These are phyloP conservation scores for Centropus unirufus DNA, from an alignment of 2,113 vertebrate species.

Conservation along the genomic window DNA sequence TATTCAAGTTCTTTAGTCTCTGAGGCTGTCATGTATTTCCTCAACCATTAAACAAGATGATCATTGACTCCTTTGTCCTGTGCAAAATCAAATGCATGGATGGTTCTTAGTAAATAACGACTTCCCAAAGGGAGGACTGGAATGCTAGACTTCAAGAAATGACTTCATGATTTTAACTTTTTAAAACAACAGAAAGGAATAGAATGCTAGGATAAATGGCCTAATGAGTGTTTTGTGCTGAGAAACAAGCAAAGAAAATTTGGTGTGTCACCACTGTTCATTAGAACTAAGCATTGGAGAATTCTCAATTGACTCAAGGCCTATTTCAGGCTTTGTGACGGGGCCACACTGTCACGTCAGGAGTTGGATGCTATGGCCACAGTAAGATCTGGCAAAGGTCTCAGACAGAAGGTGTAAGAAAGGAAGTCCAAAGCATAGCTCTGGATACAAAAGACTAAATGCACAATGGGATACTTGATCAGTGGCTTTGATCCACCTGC, in stretches of 20 bases:
- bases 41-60: background rate
- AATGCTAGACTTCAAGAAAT: background rate
- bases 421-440: background rate
- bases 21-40: background rate
- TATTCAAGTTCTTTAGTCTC: background rate
- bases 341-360: background rate
- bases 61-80: background rate
- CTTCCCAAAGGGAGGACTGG: background rate
- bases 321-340: background rate
- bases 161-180: background rate
- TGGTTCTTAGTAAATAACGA: background rate
- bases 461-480: background rate
- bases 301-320: background rate
- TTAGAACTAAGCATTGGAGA: background rate
- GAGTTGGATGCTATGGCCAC: background rate
- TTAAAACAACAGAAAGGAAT: background rate
- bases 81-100: background rate
- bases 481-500: background rate
- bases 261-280: rapidly evolving
- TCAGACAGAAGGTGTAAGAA: background rate
- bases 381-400: background rate
- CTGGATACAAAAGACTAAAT: background rate
- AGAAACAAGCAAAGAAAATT: background rate
- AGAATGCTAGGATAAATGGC: background rate
- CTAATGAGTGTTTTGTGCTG: background rate